phyloP scores from a whole-genome alignment of 2,797 vertebrate species.

The Garrulus glandarius region DNA sequence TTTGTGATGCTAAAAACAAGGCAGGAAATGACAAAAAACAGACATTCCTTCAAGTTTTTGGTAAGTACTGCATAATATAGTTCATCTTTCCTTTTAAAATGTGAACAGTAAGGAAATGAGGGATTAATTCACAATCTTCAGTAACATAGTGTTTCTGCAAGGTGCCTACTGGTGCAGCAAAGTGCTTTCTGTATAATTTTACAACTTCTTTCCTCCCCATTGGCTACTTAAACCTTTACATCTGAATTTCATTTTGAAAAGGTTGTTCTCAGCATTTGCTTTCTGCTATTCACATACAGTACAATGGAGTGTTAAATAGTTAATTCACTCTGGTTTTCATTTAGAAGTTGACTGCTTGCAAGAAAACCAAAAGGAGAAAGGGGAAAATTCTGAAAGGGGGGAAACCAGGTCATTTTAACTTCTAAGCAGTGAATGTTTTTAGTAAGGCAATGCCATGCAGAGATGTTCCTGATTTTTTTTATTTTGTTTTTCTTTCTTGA shows the following conservation, averaged over 20 bases:
- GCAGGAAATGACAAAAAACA: constrained; percentile 90
- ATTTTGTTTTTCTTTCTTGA: background rate
- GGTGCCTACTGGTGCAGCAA: background rate
- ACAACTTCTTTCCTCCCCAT: background rate
- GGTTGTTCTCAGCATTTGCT: background rate
- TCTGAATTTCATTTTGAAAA: background rate
- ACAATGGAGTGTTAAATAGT: background rate
- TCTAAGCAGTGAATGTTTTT: background rate
- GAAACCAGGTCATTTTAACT: background rate
- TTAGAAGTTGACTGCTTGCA: background rate
- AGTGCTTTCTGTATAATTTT: background rate
- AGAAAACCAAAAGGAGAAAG: background rate
- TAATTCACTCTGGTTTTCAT: background rate
- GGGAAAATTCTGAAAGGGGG: background rate
- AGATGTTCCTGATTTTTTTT: background rate
- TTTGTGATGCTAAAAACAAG: constrained; percentile 92
- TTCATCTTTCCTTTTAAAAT: background rate
- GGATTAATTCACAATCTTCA: background rate
- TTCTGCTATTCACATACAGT: background rate
- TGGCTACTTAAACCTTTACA: background rate
- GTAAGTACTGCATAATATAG: constrained; percentile 76
- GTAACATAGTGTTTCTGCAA: background rate
- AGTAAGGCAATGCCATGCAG: background rate
- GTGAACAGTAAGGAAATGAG: background rate
- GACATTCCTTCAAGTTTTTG: constrained; percentile 93